phyloP scores from a whole-genome alignment of 2,797 vertebrate species.

The Schizopygopsis malacanthus region DNA sequence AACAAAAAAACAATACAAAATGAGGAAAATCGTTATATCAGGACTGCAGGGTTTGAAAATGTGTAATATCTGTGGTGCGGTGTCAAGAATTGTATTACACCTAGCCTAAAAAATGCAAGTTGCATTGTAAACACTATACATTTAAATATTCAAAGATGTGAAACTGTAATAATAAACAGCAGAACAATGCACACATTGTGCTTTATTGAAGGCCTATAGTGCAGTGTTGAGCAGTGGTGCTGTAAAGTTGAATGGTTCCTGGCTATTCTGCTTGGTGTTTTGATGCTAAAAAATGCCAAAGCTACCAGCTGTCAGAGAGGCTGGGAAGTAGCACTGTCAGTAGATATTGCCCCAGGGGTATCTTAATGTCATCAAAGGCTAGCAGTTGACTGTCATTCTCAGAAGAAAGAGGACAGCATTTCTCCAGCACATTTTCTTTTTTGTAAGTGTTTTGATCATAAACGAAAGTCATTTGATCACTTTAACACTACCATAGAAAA shows the following conservation, averaged over 20 bases:
- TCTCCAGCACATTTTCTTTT: not conserved
- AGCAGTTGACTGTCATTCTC: not conserved
- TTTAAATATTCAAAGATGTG: not conserved
- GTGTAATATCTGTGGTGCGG: not conserved
- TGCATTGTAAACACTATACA: not conserved
- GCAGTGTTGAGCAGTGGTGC: not conserved
- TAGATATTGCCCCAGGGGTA: not conserved
- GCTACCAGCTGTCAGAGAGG: not conserved
- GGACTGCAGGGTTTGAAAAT: not conserved
- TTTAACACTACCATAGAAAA: not conserved
- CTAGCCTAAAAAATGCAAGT: not conserved
- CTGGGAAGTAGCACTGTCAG: not conserved
- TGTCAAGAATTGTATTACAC: not conserved
- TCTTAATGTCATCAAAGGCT: not conserved
- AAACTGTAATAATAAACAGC: not conserved
- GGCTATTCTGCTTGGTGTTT: not conserved
- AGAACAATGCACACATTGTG: not conserved
- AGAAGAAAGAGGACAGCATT: not conserved
- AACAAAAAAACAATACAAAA: no score
- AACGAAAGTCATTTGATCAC: not conserved
- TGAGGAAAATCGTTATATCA: not conserved
- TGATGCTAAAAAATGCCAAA: not conserved
- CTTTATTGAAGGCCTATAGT: not conserved
- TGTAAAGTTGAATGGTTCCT: not conserved
- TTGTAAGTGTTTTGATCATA: not conserved